A percentile compares a stretch with the other conserved stretches of the same genome.
Evolutionary conservation across 2,113 vertebrate species (phyloP).

Genomic region (Varanus salvator): DNA sequence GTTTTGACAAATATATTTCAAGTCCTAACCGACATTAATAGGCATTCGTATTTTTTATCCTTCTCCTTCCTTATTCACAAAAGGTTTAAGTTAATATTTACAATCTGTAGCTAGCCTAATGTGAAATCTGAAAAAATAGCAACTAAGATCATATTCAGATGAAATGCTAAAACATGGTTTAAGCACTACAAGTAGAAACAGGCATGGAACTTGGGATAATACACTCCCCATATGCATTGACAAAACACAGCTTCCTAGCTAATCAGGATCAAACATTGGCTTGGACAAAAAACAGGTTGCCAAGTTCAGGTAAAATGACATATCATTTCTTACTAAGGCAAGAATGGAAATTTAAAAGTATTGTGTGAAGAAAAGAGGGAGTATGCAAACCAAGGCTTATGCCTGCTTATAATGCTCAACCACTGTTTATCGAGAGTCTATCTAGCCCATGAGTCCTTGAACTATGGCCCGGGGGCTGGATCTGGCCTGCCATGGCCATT

Average conservation of each 20-base stretch:
- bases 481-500: too few species aligned
- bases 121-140: neutral
- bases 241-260: neutral
- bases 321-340: neutral
- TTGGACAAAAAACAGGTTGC: neutral
- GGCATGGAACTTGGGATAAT: neutral
- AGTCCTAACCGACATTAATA: neutral
- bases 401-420: neutral
- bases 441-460: neutral
- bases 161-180: neutral
- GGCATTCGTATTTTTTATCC: neutral
- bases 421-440: neutral
- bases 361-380: neutral
- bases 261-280: neutral
- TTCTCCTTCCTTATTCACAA: neutral
- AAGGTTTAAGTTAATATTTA: neutral
- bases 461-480: too few species aligned
- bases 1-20: too few species aligned
- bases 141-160: neutral
- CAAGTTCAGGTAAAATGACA: neutral
- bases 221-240: neutral
- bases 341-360: neutral
- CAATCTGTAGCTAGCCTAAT: neutral
- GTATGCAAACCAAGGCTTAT: neutral
- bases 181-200: neutral